Conservation (phyloP, 2,888 invertebrate species). For the Salticus scenicus region DNA sequence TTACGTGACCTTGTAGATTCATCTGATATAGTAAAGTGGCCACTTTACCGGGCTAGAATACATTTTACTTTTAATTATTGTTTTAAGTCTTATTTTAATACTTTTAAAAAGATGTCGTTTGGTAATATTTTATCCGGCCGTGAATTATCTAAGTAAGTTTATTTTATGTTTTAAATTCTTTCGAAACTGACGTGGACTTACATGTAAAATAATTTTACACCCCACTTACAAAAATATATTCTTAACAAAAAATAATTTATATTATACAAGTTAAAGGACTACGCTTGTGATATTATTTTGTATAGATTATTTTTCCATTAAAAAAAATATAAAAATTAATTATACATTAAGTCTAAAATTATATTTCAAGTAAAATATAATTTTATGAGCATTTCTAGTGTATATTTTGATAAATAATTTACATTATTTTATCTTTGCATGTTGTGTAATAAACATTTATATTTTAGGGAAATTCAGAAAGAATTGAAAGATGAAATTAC, state of each 20-base stretch:
- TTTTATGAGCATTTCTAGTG: too few relatives aligned
- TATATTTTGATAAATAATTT: too few relatives aligned
- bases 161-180: background rate
- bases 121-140: constrained; percentile 42
- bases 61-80: background rate
- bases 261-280: background rate
- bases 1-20: background rate
- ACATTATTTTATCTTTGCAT: too few relatives aligned
- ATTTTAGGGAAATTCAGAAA: constrained; percentile 82
- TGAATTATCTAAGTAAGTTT: constrained; percentile 48
- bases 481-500: constrained; percentile 82
- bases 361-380: too few relatives aligned
- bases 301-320: background rate
- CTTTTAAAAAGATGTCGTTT: background rate
- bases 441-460: background rate
- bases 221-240: too few relatives aligned
- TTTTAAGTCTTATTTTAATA: background rate
- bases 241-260: background rate
- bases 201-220: background rate
- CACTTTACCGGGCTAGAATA: background rate
- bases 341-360: too few relatives aligned
- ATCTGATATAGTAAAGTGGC: background rate
- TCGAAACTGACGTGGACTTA: too few relatives aligned
- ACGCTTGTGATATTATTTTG: too few relatives aligned
- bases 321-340: too few relatives aligned